Evolutionary conservation across 2,888 invertebrate genomes (phyloP).

Genomic region (Rotaria macrura): DNA sequence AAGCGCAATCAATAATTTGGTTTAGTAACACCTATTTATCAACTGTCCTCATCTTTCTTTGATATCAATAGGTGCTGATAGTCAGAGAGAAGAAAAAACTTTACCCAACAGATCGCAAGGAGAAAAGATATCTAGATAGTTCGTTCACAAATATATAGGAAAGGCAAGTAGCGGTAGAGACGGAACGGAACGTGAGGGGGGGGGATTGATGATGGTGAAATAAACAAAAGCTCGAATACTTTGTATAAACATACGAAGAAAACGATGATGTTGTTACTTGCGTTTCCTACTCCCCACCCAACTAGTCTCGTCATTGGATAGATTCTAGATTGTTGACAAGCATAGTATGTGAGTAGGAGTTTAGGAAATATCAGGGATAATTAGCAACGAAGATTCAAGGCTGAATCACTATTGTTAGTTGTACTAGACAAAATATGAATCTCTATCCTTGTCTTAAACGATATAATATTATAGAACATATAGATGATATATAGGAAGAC

Average conservation of each 20-base stretch:
- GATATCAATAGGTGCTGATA: neutral
- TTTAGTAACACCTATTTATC: slow-evolving; percentile 12
- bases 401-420: neutral
- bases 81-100: neutral
- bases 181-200: too few species aligned
- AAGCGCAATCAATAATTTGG: neutral
- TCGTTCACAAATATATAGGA: neutral
- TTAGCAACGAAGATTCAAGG: neutral
- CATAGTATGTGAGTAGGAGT: neutral
- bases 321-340: neutral
- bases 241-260: neutral
- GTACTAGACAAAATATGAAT: neutral
- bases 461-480: neutral
- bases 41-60: neutral
- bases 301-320: neutral
- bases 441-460: neutral
- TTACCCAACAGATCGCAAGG: neutral
- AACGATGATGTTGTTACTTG: neutral
- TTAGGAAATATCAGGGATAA: neutral
- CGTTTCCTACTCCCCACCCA: neutral
- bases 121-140: neutral
- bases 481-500: neutral
- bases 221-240: neutral
- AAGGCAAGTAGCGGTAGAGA: neutral
- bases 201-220: neutral